These are phyloP conservation scores for Drosophila repletoides DNA, from an alignment of 1,140 invertebrate species.

Conservation along the genomic window DNA sequence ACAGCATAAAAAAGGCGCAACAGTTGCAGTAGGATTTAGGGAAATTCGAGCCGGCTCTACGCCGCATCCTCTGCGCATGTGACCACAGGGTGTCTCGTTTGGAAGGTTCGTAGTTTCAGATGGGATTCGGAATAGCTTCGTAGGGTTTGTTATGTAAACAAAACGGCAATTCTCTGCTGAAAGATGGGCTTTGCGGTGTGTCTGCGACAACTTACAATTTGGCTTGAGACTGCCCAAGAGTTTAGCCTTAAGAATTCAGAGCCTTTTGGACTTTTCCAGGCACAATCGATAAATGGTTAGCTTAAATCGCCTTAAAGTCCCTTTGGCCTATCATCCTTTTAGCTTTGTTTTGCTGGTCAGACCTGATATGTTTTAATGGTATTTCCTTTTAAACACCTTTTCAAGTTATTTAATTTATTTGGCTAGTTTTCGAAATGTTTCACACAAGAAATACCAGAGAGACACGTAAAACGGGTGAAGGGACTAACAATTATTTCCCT, in stretches of 20 bases:
- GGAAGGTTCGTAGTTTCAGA: background rate
- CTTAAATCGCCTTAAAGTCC: constrained; percentile 22
- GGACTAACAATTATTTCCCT: too few species aligned
- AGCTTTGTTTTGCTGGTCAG: constrained; percentile 4
- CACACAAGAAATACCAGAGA: background rate
- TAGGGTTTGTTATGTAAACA: constrained; percentile 42
- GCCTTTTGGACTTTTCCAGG: too few species aligned
- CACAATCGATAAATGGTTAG: constrained; percentile 24
- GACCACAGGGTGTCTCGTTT: constrained; percentile 14
- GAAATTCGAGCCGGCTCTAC: background rate
- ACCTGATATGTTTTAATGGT: too few species aligned
- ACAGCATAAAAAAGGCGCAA: constrained; percentile 15
- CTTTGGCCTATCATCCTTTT: constrained; percentile 1
- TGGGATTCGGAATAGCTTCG: background rate
- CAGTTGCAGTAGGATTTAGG: constrained; percentile 19
- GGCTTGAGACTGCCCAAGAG: background rate
- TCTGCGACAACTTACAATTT: constrained; percentile 9
- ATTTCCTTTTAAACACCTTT: constrained; percentile 40
- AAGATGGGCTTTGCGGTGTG: constrained; percentile 22
- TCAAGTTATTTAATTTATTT: constrained; percentile 58
- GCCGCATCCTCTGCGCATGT: constrained; percentile 32
- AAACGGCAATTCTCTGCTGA: constrained; percentile 5
- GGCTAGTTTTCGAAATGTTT: constrained; percentile 4
- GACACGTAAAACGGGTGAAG: too few species aligned
- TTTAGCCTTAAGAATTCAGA: background rate